These are phyloP conservation scores for Acanthaster planci DNA, from an alignment of 35 echinoderm and acorn worm species.

Conservation along the genomic window DNA sequence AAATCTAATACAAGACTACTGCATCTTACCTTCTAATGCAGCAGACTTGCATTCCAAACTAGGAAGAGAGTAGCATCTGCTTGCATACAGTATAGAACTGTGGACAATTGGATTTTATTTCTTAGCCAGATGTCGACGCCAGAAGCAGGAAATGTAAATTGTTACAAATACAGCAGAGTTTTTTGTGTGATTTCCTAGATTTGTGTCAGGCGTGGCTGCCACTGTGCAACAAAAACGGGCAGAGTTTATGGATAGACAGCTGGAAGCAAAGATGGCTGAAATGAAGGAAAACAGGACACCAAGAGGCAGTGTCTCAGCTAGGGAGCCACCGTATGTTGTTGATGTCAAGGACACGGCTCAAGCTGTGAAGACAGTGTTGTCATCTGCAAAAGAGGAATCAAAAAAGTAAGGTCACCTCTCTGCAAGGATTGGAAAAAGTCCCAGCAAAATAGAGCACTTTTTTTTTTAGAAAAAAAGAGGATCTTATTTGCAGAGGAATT, in stretches of 20 bases:
- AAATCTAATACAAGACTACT: too few relatives aligned
- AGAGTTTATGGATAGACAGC: background rate
- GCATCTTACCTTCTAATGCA: too few relatives aligned
- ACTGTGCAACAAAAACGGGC: background rate
- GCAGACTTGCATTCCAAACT: too few relatives aligned
- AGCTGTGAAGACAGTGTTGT: slow-evolving; percentile 12
- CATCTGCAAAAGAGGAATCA: slow-evolving; percentile 12
- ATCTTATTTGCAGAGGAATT: too few relatives aligned
- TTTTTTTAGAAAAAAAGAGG: too few relatives aligned
- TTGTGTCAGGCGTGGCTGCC: background rate
- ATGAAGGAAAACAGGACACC: background rate
- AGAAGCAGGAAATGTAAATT: too few relatives aligned
- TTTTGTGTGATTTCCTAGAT: background rate
- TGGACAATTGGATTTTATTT: background rate
- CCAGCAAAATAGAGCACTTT: too few relatives aligned
- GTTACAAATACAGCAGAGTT: too few relatives aligned
- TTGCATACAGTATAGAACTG: too few relatives aligned
- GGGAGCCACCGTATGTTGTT: background rate
- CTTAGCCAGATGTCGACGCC: background rate
- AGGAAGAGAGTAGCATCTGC: too few relatives aligned
- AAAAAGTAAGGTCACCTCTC: slow-evolving; percentile 12
- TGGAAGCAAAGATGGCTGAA: background rate
- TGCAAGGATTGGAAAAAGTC: too few relatives aligned
- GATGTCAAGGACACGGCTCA: background rate
- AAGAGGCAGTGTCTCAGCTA: background rate